Evolutionary conservation across 2,888 invertebrate genomes (phyloP).

Genomic region (Kuschelorhynchus macadamiae): DNA sequence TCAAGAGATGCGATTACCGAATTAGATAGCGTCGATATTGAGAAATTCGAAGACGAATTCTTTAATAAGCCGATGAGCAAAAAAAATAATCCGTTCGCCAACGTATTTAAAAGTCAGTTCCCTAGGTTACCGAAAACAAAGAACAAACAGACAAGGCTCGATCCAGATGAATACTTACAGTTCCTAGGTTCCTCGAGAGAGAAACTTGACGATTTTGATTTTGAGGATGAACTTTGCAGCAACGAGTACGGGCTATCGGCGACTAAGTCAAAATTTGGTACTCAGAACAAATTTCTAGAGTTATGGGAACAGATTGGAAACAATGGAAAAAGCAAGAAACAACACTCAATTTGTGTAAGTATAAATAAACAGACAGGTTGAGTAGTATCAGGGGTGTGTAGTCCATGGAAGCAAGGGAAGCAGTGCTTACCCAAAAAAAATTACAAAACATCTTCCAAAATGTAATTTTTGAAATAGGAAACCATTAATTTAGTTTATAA

Average conservation of each 20-base stretch:
- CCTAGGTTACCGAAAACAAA: constrained; percentile 3
- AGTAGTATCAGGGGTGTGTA: no score
- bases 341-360: constrained; percentile 23
- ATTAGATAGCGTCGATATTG: constrained; percentile 42
- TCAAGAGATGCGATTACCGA: no score
- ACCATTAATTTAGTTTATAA: no score
- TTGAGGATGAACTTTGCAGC: neutral
- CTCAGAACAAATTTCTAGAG: neutral
- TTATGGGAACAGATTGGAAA: constrained; percentile 5
- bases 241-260: constrained; percentile 3
- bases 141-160: neutral
- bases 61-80: constrained; percentile 20
- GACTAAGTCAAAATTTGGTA: neutral
- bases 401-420: no score
- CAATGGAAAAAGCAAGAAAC: neutral
- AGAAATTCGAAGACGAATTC: constrained; percentile 25
- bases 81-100: no score
- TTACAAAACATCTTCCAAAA: no score
- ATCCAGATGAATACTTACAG: constrained; percentile 5
- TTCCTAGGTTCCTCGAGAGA: neutral
- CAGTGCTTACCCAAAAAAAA: no score
- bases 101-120: no score
- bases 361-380: no score
- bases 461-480: no score
- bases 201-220: neutral